Percentiles rank a stretch among this genome's conserved stretches.
Evolutionary conservation across 2,888 invertebrate genomes (phyloP).

Genomic region (Watsonalla binaria): DNA sequence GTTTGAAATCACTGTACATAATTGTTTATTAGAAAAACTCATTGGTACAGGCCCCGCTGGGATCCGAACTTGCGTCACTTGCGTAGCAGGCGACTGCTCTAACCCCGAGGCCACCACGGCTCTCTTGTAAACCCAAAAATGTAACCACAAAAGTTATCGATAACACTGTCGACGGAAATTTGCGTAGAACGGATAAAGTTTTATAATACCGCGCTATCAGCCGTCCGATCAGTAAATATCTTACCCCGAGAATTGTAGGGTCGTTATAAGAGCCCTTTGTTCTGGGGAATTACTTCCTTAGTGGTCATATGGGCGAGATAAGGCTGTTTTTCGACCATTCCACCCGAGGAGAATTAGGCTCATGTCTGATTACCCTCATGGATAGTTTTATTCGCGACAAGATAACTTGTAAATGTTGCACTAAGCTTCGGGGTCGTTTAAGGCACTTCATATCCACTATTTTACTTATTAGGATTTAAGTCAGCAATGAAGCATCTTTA

Average conservation of each 20-base stretch:
- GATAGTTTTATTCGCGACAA: slow-evolving; percentile 32
- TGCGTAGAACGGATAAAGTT: slow-evolving; percentile 9
- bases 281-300: slow-evolving; percentile 61
- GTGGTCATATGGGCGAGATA: slow-evolving; percentile 61
- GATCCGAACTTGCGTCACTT: too few relatives aligned
- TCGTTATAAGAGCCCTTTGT: slow-evolving; percentile 57
- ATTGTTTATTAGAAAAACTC: too few relatives aligned
- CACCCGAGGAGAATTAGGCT: slow-evolving; percentile 48
- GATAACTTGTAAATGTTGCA: slow-evolving; percentile 15
- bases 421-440: neutral
- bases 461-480: too few relatives aligned
- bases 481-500: too few relatives aligned
- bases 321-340: slow-evolving; percentile 49
- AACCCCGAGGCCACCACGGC: too few relatives aligned
- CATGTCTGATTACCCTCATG: slow-evolving; percentile 42
- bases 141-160: neutral
- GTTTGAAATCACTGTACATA: too few relatives aligned
- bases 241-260: slow-evolving; percentile 32
- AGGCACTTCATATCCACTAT: neutral
- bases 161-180: slow-evolving; percentile 3
- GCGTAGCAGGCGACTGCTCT: too few relatives aligned
- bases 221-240: slow-evolving; percentile 46
- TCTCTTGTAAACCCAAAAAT: neutral
- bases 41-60: too few relatives aligned
- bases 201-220: slow-evolving; percentile 29